phyloP scores from a whole-genome alignment of 1,140 invertebrate species.

The Trichogramma pretiosum region DNA sequence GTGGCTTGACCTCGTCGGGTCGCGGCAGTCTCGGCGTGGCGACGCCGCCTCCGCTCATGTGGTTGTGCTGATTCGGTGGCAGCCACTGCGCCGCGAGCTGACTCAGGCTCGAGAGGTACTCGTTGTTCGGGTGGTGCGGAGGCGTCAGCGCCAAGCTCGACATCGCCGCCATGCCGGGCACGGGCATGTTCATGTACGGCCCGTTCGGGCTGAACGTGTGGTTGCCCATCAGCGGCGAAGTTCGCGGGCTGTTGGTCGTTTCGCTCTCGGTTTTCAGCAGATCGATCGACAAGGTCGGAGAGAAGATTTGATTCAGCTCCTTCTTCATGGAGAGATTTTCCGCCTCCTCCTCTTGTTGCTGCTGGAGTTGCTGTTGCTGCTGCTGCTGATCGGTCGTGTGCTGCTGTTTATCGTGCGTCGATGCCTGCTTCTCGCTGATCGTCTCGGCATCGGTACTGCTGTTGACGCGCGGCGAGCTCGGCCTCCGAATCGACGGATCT shows the following conservation, averaged over 20 bases:
- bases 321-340: slow-evolving; percentile 42
- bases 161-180: slow-evolving; percentile 53
- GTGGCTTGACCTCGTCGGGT: slow-evolving; percentile 9
- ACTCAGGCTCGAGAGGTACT: slow-evolving; percentile 42
- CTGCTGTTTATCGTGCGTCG: background rate
- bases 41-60: slow-evolving; percentile 24
- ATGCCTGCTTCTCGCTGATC: no score
- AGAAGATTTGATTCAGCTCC: slow-evolving; percentile 27
- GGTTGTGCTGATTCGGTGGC: slow-evolving; percentile 31
- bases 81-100: slow-evolving; percentile 40
- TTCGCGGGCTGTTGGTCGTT: slow-evolving; percentile 38
- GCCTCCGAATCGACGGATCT: slow-evolving; percentile 19
- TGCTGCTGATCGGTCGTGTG: slow-evolving; percentile 23
- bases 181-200: slow-evolving; percentile 37
- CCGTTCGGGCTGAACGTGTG: slow-evolving; percentile 32
- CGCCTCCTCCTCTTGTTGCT: slow-evolving; percentile 31
- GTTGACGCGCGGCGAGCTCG: background rate
- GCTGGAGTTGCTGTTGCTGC: slow-evolving; percentile 29
- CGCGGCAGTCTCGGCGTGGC: slow-evolving; percentile 33
- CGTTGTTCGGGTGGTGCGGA: slow-evolving; percentile 50
- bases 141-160: slow-evolving; percentile 67
- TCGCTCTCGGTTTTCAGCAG: slow-evolving; percentile 39
- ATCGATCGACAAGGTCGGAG: slow-evolving; percentile 23
- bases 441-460: no score
- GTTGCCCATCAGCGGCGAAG: slow-evolving; percentile 33